Conservation (phyloP, 2,888 invertebrate genomes). For the Acanthopleura granulata region DNA sequence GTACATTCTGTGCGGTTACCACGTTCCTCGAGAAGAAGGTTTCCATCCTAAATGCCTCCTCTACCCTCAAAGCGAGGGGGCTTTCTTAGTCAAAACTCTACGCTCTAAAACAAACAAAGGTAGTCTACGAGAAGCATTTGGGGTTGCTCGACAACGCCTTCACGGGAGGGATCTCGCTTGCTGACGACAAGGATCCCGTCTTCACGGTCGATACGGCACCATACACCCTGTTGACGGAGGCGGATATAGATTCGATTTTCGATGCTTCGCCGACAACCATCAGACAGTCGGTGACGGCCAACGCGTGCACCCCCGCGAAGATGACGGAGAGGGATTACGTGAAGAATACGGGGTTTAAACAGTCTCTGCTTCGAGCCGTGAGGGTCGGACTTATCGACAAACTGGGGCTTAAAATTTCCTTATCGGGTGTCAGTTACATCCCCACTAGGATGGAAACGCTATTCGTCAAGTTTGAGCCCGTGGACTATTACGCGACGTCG, state of each 20-base stretch:
- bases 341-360: background rate
- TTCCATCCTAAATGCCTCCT: background rate
- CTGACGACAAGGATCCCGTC: background rate
- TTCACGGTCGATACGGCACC: background rate
- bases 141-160: background rate
- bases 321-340: background rate
- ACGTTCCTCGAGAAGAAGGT: background rate
- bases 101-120: slow-evolving; percentile 1
- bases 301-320: background rate
- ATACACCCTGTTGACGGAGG: background rate
- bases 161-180: background rate
- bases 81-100: background rate
- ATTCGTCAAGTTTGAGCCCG: background rate
- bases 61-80: background rate
- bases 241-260: background rate
- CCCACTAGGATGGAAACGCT: background rate
- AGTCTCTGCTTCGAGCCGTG: background rate
- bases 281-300: background rate
- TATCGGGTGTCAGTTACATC: background rate
- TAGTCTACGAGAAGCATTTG: background rate
- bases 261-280: background rate
- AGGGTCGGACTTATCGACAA: background rate
- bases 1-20: background rate
- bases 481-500: background rate
- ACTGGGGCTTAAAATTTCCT: background rate